Evolutionary conservation across 2,888 invertebrate genomes (phyloP).

Genomic region (Metalampra italica): DNA sequence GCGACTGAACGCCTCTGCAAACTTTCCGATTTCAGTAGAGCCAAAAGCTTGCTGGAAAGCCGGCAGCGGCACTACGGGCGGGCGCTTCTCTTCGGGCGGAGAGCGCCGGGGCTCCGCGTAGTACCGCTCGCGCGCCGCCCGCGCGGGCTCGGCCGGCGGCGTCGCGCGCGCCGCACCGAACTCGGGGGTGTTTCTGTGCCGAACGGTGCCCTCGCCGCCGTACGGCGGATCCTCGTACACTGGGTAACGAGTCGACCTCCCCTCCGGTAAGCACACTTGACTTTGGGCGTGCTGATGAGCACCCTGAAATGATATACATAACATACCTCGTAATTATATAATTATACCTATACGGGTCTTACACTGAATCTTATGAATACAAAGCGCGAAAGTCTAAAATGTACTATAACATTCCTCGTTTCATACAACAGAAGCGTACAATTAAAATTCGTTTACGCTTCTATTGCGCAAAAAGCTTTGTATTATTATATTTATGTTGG

Average conservation of each 20-base stretch:
- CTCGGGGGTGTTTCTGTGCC: constrained; percentile 39
- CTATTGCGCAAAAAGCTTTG: too few relatives aligned
- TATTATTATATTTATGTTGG: too few relatives aligned
- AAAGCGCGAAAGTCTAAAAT: too few relatives aligned
- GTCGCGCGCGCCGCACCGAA: constrained; percentile 28
- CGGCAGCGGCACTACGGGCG: constrained; percentile 81
- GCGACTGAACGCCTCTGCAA: constrained; percentile 84
- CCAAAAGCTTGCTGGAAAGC: constrained; percentile 93
- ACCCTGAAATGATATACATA: constrained; percentile 39
- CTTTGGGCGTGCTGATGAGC: constrained; percentile 45
- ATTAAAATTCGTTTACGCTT: too few relatives aligned
- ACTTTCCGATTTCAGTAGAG: constrained; percentile 91
- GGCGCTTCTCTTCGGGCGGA: constrained; percentile 56
- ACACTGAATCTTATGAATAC: too few relatives aligned
- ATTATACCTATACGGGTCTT: too few relatives aligned
- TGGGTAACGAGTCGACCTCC: constrained; percentile 56
- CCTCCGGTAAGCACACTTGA: constrained; percentile 52
- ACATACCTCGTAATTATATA: too few relatives aligned
- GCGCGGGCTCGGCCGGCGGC: constrained; percentile 28
- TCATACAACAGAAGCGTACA: too few relatives aligned
- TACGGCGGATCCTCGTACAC: constrained; percentile 54
- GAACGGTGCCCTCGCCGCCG: constrained; percentile 36
- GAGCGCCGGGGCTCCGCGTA: constrained; percentile 38
- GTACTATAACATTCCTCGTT: neutral
- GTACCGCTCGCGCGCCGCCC: constrained; percentile 33